Evolutionary conservation across 64 coral and sea anemone genomes (phyloP).

Genomic region (Orbicella faveolata): DNA sequence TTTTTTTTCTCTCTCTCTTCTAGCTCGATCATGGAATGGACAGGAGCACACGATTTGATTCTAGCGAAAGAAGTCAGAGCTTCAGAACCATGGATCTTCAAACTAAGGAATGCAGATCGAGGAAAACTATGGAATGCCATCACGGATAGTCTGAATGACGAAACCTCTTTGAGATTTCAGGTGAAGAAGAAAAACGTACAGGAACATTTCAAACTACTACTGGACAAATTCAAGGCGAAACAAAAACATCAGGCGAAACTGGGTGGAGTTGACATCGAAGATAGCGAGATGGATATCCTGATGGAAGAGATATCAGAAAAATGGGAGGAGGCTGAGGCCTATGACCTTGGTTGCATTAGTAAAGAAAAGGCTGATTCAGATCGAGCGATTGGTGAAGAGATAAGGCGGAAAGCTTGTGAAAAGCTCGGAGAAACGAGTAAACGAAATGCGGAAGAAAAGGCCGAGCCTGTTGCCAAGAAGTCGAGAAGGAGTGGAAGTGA

Average conservation of each 20-base stretch:
- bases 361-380: not conserved
- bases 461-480: not conserved
- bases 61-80: constrained; percentile 13
- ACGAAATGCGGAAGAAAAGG: not conserved
- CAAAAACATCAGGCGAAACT: constrained; percentile 14
- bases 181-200: constrained; percentile 22
- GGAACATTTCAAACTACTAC: constrained; percentile 34
- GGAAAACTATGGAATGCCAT: constrained; percentile 27
- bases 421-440: constrained; percentile 5
- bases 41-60: not conserved
- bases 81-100: constrained; percentile 33
- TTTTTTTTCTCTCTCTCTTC: not conserved
- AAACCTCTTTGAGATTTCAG: not conserved
- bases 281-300: constrained; percentile 21
- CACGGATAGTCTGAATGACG: constrained; percentile 22
- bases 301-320: constrained; percentile 51
- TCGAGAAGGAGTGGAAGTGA: not conserved
- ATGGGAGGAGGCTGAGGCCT: constrained; percentile 11
- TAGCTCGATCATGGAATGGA: constrained; percentile 26
- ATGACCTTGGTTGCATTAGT: not conserved
- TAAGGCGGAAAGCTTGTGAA: constrained; percentile 4
- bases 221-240: constrained; percentile 35
- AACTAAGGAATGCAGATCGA: constrained; percentile 11
- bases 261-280: constrained; percentile 29
- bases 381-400: too few relatives aligned